These are phyloP conservation scores for Halcyon smyrnensis DNA, from an alignment of 2,797 vertebrate genomes.

Conservation along the genomic window DNA sequence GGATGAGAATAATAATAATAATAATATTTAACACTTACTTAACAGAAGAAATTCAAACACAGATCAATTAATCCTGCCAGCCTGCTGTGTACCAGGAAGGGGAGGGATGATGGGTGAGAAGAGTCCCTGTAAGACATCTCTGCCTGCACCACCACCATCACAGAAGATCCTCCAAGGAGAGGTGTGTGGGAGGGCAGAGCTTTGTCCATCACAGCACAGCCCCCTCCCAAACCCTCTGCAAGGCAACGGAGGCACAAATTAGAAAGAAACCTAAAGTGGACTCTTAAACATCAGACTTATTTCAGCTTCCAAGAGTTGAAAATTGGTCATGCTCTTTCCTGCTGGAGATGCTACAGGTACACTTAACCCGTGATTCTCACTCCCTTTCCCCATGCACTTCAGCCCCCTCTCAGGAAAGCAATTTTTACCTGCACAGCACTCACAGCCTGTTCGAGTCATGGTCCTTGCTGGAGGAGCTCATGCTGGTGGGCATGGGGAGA, in stretches of 20 bases:
- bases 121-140: background rate
- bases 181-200: accelerated
- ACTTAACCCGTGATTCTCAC: background rate
- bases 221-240: background rate
- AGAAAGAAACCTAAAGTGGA: background rate
- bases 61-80: background rate
- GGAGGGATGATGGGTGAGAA: background rate
- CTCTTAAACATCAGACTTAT: background rate
- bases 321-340: background rate
- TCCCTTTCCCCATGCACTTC: background rate
- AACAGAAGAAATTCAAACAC: background rate
- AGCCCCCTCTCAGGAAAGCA: constrained; percentile 52
- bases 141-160: background rate
- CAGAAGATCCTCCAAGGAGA: background rate
- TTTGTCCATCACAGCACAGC: background rate
- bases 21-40: background rate
- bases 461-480: accelerated
- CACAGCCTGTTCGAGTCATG: background rate
- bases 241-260: background rate
- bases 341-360: background rate
- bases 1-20: background rate
- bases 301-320: background rate
- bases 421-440: background rate
- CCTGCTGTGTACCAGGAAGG: background rate
- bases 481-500: accelerated